Conservation (phyloP, 2,888 invertebrate species). For the Eubasilissa splendida region DNA sequence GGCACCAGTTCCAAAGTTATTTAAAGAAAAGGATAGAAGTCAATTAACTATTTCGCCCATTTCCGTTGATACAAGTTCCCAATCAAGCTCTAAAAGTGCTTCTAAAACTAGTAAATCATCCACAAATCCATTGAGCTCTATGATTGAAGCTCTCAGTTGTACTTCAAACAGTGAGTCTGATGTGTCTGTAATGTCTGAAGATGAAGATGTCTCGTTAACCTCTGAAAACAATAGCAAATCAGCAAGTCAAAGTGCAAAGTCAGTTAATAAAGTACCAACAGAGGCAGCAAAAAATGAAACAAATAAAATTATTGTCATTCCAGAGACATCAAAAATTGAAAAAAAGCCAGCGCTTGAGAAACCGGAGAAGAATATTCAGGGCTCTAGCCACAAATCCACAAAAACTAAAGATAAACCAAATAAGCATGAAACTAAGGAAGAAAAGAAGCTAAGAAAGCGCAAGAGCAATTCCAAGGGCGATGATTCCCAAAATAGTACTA, state of each 20-base stretch:
- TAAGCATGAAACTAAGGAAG: conserved; percentile 70
- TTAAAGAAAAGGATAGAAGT: conserved; percentile 57
- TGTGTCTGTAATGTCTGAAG: conserved; percentile 67
- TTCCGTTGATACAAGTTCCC: conserved; percentile 71
- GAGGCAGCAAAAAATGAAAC: conserved; percentile 61
- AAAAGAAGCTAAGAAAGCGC: conserved; percentile 77
- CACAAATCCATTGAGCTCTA: conserved; percentile 47
- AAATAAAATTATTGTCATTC: conserved; percentile 60
- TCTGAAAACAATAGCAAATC: conserved; percentile 47
- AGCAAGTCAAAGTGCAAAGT: conserved; percentile 20
- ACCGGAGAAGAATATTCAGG: conserved; percentile 45
- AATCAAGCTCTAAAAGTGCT: conserved; percentile 60
- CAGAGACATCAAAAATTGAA: conserved; percentile 62
- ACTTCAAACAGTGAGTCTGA: conserved; percentile 71
- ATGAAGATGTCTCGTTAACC: conserved; percentile 63
- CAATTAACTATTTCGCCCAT: conserved; percentile 67
- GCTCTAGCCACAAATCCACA: conserved; percentile 60
- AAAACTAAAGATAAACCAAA: conserved; percentile 73
- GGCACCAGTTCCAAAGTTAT: conserved; percentile 36
- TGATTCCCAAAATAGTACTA: conserved; percentile 66
- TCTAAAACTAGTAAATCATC: conserved; percentile 31
- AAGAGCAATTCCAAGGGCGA: conserved; percentile 77
- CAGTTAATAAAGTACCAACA: conserved; percentile 60
- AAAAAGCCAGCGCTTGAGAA: conserved; percentile 59
- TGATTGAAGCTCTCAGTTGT: conserved; percentile 60